Base-by-base conservation (phyloP, 1,140 invertebrate species). In the Penaeus chinensis region DNA sequence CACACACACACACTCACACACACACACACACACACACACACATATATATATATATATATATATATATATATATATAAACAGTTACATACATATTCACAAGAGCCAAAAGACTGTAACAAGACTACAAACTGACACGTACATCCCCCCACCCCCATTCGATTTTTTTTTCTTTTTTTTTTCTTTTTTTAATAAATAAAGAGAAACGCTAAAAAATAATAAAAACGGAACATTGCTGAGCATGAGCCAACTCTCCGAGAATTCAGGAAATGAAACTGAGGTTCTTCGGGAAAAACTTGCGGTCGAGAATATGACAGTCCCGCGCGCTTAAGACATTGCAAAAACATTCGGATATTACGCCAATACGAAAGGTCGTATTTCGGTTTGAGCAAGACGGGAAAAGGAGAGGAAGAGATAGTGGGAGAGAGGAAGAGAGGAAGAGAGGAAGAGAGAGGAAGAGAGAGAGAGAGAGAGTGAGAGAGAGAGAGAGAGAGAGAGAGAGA, bases 1-100 rank as follows among this genome's bases (percentile, higher is more conserved):
- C 27, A 24, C 22, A 71, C 27, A 24, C 22, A 71, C 27, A 24
- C 22, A 71, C 27, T 2, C 22, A 71, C 27, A 24, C 27, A 71
- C 27, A 24, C 24, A 71, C 3, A 71, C 1, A 71, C 24, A 22
- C 24, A 71, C 24, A 71, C 24, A 71, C 24, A 71, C 16, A 71
- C 24, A 71, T 71, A 71, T 22, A 71, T 71, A 71, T 71, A 71
- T 71, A 71, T 71, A 19, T 71, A 71, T 71, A 71, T 19, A 71
- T 19, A 19, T 13, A 24, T 71, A 71, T 19, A 71, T 71, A 71
- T n/a, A 20, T n/a, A n/a, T 3, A 0, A 24, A 71, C 32, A 71
- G 22, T n/a, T 69, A 69, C 19, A 69, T 69, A 69, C 7, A 71
- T n/a, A 71, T 71, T 19, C 32, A 71, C 32, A 71, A 71, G 69